Evolutionary conservation across 2,888 invertebrate species (phyloP).

Genomic region (Crematogaster levior): DNA sequence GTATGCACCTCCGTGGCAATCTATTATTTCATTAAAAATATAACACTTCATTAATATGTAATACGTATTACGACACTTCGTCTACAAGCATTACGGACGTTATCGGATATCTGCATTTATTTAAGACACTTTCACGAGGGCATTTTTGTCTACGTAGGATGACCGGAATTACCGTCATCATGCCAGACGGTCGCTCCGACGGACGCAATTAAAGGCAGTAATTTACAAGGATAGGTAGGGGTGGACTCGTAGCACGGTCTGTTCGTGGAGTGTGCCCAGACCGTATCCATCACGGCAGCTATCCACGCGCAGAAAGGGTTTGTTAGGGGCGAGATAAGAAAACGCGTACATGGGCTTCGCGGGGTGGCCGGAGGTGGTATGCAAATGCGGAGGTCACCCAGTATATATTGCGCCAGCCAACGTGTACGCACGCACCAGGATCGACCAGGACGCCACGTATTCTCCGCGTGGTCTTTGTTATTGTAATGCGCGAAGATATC

Average conservation of each 20-base stretch:
- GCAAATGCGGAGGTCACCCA: conserved; percentile 69
- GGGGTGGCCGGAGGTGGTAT: conserved; percentile 65
- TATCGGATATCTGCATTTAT: conserved; percentile 39
- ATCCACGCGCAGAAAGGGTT: conserved; percentile 71
- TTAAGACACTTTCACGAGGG: background rate
- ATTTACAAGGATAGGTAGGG: conserved; percentile 44
- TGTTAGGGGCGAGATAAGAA: conserved; percentile 68
- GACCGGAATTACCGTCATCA: conserved; percentile 54
- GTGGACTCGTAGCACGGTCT: background rate
- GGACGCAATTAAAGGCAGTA: conserved; percentile 66
- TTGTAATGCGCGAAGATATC: conserved; percentile 73
- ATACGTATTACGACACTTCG: conserved; percentile 12
- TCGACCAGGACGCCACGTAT: background rate
- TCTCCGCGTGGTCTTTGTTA: conserved; percentile 70
- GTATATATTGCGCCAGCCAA: conserved; percentile 52
- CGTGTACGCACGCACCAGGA: conserved; percentile 21
- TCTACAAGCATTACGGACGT: conserved; percentile 32
- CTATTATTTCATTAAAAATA: conserved; percentile 24
- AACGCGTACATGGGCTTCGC: conserved; percentile 65
- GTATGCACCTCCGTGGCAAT: background rate
- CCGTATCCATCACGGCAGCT: conserved; percentile 70
- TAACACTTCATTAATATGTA: conserved; percentile 5
- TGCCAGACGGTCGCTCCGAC: conserved; percentile 53
- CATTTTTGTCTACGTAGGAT: conserved; percentile 49
- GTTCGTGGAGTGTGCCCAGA: conserved; percentile 54